phyloP scores from a whole-genome alignment of 92 coral and sea anemone species.

The Zoanthus gigantus region DNA sequence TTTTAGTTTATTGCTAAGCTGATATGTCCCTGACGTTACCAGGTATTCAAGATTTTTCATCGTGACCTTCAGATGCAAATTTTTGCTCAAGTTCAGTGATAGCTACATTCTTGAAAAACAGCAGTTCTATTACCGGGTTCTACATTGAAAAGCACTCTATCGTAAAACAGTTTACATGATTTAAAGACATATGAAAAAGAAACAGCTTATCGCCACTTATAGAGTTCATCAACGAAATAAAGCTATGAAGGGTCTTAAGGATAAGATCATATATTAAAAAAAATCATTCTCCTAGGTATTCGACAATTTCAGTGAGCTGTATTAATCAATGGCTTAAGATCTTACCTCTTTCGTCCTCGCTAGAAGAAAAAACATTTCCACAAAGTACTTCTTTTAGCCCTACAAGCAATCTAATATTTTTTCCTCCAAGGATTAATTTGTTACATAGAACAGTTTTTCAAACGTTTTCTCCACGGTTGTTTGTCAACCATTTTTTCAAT shows the following conservation, averaged over 20 bases:
- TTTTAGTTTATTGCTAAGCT: conserved; percentile 2
- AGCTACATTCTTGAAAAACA: background rate
- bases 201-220: background rate
- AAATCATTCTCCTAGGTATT: background rate
- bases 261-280: background rate
- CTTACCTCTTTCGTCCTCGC: conserved; percentile 4
- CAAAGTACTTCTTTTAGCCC: background rate
- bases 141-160: background rate
- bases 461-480: conserved; percentile 14
- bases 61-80: conserved; percentile 13
- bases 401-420: background rate
- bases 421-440: background rate
- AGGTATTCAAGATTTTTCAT: background rate
- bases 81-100: background rate
- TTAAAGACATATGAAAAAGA: background rate
- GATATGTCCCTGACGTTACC: background rate
- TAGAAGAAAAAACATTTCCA: background rate
- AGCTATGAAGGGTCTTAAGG: background rate
- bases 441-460: conserved; percentile 7
- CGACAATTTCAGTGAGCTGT: background rate
- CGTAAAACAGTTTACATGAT: background rate
- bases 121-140: background rate
- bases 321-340: background rate
- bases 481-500: conserved; percentile 31
- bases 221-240: background rate